A percentile compares a stretch with the other conserved stretches of the same genome.
Evolutionary conservation across 2,888 invertebrate species (phyloP).

Genomic region (Chelonus formosanus): DNA sequence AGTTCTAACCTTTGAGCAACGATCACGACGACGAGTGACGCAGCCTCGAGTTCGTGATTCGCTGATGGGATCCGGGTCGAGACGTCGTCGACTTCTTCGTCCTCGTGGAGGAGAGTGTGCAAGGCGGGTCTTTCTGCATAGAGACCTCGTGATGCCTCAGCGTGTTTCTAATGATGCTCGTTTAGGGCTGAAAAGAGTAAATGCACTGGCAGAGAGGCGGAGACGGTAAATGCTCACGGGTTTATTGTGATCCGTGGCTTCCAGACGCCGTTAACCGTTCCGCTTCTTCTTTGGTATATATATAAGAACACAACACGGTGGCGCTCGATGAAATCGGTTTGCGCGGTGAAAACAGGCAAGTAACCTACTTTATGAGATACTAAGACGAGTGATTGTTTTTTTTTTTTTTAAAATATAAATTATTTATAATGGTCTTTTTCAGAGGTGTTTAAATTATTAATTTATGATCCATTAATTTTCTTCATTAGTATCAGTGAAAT

Average conservation of each 20-base stretch:
- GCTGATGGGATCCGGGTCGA: constrained; percentile 56
- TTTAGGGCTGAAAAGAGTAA: constrained; percentile 40
- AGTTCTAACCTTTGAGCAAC: constrained; percentile 48
- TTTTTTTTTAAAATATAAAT: constrained; percentile 5
- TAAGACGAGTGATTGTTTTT: constrained; percentile 24
- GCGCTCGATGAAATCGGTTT: constrained; percentile 35
- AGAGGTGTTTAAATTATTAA: constrained; percentile 9
- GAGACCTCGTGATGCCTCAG: constrained; percentile 26
- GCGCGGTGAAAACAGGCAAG: constrained; percentile 31
- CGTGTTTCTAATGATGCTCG: constrained; percentile 46
- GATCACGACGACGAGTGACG: constrained; percentile 41
- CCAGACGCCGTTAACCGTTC: constrained; percentile 37
- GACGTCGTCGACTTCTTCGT: constrained; percentile 25
- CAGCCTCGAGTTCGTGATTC: constrained; percentile 47
- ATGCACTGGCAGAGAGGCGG: constrained; percentile 22
- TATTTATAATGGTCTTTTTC: not conserved
- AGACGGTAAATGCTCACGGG: constrained; percentile 1
- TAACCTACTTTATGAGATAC: constrained; percentile 40
- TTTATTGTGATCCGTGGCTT: constrained; percentile 1
- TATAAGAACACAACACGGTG: constrained; percentile 26
- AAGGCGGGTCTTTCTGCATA: constrained; percentile 26
- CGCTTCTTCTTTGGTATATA: constrained; percentile 33
- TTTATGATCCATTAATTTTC: constrained; percentile 3
- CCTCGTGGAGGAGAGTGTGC: no score
- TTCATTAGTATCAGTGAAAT: not conserved